Evolutionary conservation across 2,797 vertebrate genomes (phyloP).

Genomic region (Vultur gryphus): DNA sequence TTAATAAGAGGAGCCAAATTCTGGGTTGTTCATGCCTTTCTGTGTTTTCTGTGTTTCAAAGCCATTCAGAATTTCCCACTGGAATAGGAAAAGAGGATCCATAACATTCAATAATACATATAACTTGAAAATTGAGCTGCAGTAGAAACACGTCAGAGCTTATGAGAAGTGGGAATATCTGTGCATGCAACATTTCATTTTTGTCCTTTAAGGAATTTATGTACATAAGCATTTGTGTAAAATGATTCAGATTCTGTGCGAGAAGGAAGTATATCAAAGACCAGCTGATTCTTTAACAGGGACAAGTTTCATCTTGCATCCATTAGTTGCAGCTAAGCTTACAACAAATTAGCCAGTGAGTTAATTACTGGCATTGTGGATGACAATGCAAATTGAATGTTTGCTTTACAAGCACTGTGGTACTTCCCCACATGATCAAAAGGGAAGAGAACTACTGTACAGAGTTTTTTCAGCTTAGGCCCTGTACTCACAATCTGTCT

Average conservation of each 20-base stretch:
- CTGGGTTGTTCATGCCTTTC: background rate
- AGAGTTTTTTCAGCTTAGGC: background rate
- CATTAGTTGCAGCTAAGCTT: background rate
- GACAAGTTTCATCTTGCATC: background rate
- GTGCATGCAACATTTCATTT: background rate
- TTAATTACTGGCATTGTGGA: background rate
- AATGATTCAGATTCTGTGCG: background rate
- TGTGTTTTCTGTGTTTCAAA: background rate
- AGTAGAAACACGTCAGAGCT: background rate
- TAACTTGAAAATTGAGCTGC: background rate
- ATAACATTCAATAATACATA: background rate
- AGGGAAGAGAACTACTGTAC: background rate
- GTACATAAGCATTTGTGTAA: background rate
- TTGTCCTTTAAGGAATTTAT: background rate
- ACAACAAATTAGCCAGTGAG: background rate
- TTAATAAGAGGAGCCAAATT: background rate
- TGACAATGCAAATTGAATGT: background rate
- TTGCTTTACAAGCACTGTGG: background rate
- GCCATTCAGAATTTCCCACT: background rate
- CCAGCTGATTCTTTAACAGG: background rate
- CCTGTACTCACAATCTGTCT: background rate
- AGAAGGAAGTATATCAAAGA: background rate
- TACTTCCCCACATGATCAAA: background rate
- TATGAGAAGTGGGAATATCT: background rate
- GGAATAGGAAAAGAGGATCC: background rate